phyloP scores from a whole-genome alignment of 2,888 invertebrate genomes.

The Blera fallax region DNA sequence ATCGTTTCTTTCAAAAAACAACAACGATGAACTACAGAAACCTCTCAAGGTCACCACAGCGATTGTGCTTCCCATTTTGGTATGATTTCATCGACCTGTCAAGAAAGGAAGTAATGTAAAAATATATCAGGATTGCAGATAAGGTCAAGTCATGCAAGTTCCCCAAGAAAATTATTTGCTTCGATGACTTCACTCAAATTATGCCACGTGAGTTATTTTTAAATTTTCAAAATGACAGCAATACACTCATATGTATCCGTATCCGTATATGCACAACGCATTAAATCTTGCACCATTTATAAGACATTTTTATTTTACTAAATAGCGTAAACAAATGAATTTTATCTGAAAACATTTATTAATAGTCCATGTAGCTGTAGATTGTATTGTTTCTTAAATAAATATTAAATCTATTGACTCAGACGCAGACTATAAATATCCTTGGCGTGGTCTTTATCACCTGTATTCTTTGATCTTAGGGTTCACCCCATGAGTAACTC shows the following conservation, averaged over 20 bases:
- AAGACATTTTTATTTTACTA: background rate
- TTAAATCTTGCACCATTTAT: background rate
- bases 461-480: too few relatives aligned
- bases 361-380: background rate
- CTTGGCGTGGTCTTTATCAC: too few relatives aligned
- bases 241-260: background rate
- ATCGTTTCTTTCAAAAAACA: too few relatives aligned
- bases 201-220: background rate
- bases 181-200: background rate
- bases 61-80: background rate
- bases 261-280: too few relatives aligned
- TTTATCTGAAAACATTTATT: background rate
- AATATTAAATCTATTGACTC: too few relatives aligned
- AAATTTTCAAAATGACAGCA: background rate
- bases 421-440: too few relatives aligned
- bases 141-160: background rate
- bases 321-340: background rate
- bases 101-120: background rate
- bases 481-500: too few relatives aligned
- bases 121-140: background rate
- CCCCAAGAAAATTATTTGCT: background rate
- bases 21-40: too few relatives aligned
- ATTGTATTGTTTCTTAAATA: too few relatives aligned
- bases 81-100: background rate
- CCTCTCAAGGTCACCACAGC: background rate